Evolutionary conservation across 2,888 invertebrate genomes (phyloP).

Genomic region (Hydrotaea cyrtoneurina): DNA sequence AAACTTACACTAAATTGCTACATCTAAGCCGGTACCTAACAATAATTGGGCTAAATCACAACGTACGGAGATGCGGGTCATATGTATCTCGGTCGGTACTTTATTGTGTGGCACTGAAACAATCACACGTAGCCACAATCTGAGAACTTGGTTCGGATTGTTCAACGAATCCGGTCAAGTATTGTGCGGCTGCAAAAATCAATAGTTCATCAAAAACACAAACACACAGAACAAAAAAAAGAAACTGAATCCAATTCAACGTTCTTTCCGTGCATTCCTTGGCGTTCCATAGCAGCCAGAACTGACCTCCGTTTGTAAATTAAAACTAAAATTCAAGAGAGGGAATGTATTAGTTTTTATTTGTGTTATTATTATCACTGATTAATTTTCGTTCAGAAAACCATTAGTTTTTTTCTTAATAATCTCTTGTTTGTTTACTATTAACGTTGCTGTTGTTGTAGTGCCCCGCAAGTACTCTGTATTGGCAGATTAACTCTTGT

Average conservation of each 20-base stretch:
- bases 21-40: too few species aligned
- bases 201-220: too few species aligned
- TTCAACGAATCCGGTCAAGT: neutral
- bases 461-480: neutral
- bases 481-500: neutral
- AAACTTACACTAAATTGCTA: too few species aligned
- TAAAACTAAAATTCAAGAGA: neutral
- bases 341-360: neutral
- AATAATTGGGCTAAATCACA: too few species aligned
- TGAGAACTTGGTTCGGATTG: too few species aligned
- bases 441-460: neutral
- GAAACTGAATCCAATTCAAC: neutral
- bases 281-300: neutral
- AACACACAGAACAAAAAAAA: neutral
- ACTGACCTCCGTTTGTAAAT: constrained; percentile 27
- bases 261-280: neutral
- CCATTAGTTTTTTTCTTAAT: constrained; percentile 30
- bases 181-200: neutral
- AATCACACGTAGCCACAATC: too few species aligned
- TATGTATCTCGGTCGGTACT: too few species aligned
- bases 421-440: constrained; percentile 18
- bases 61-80: too few species aligned
- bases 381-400: constrained; percentile 22
- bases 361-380: neutral
- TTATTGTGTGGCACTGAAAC: too few species aligned